A percentile compares a stretch with the other conserved stretches of the same genome.
These are phyloP conservation scores for Rhagonycha fulva DNA, from an alignment of 2,888 invertebrate species.

Conservation along the genomic window DNA sequence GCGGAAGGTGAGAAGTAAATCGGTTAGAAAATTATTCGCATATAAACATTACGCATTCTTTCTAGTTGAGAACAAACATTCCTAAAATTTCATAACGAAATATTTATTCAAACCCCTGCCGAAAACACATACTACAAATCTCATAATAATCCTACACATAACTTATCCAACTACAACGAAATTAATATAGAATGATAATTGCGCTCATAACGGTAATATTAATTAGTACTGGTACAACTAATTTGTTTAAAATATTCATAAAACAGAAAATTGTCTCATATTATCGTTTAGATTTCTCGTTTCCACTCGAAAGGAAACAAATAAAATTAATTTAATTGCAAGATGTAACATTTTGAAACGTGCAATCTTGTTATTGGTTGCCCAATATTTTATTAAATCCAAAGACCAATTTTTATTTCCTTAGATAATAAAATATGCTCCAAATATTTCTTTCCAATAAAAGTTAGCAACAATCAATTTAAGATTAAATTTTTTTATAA, in stretches of 20 bases:
- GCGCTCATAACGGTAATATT: background rate
- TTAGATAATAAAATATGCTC: background rate
- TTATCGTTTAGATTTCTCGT: background rate
- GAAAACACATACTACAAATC: conserved; percentile 9
- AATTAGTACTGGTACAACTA: background rate
- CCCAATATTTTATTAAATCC: background rate
- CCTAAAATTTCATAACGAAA: conserved; percentile 9
- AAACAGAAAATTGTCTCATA: background rate
- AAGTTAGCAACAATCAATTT: background rate
- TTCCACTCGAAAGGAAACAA: no score
- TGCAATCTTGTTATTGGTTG: no score
- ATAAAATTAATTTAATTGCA: no score
- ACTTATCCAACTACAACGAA: background rate
- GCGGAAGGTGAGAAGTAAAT: conserved; percentile 8
- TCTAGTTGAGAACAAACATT: conserved; percentile 9
- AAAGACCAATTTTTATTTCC: background rate
- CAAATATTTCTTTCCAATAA: background rate
- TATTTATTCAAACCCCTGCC: conserved; percentile 10
- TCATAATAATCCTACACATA: background rate
- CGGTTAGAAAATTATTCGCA: conserved; percentile 6
- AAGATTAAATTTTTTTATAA: background rate
- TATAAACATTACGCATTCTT: conserved; percentile 13
- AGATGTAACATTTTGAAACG: no score
- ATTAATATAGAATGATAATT: background rate
- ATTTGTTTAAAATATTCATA: background rate